Conservation (phyloP, 2,113 vertebrate species). For the Ia io region DNA sequence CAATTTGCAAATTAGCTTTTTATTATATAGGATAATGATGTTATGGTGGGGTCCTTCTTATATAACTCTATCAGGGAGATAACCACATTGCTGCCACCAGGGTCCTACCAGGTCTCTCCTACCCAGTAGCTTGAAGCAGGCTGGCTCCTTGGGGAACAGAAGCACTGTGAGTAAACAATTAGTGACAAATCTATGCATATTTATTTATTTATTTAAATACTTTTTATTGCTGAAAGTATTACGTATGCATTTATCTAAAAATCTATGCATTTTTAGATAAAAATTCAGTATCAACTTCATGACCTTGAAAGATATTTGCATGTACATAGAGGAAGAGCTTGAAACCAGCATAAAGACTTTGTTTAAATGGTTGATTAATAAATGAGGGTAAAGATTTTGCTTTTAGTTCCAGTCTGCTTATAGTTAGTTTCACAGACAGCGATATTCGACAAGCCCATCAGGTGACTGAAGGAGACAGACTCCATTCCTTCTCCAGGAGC, state of each 20-base stretch:
- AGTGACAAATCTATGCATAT: background rate
- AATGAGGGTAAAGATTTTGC: background rate
- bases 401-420: background rate
- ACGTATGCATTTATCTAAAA: too few relatives aligned
- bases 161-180: background rate
- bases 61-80: background rate
- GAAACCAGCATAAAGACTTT: background rate
- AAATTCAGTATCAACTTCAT: background rate
- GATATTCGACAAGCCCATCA: rapidly evolving
- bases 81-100: background rate
- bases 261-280: background rate
- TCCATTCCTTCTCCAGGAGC: background rate
- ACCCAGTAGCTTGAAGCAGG: background rate
- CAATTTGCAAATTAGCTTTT: too few relatives aligned
- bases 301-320: background rate
- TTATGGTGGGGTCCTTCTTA: background rate
- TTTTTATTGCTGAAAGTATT: too few relatives aligned
- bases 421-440: background rate
- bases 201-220: too few relatives aligned
- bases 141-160: background rate
- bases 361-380: background rate
- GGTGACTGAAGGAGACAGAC: background rate
- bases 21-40: background rate
- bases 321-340: background rate
- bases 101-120: background rate